Base-by-base conservation (phyloP, 2,888 invertebrate species). In the Cheilosia impressa region DNA sequence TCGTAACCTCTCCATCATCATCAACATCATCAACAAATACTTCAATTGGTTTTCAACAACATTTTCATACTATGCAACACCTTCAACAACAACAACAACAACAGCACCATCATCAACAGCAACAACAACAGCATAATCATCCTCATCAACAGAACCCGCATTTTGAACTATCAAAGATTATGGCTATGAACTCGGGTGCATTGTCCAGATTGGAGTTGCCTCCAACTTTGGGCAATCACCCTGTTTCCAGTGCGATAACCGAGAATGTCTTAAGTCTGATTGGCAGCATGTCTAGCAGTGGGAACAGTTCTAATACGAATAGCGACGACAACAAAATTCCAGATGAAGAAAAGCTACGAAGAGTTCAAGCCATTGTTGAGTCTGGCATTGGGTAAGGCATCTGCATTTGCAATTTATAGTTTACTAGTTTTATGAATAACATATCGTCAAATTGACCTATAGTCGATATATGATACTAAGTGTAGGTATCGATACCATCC, bases 301-400 rank as follows among this genome's bases (percentile, higher is more conserved):
- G 69, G 43, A 87, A 77, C 63, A 87, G 38, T 31, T 60, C 71
- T 10, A 78, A 81, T 31, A 81, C 60, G 43, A 57, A 87, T 13
- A 80, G 87, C 17, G 87, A 88, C 24, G 88, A 88, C 17, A 88
- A 89, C 10, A 88, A 89, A 53, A 84, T 87, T 72, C 89, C 90
- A 19, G 90, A 91, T 69, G 91, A 91, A 38, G 92, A 91, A 7
- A 91, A 91, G 82, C 88, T 92, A 87, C 88, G 89, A 19, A 90
- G 90, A 15, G 89, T 92, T 62, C 91, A 92, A 84, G 90, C 90
- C 58, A 90, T 92, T 58, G 91, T 92, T n/a, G 92, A 92, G 83
- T 87, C 90, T 43, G 91, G 91, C 24, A 88, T 92, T 52, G 90
- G 92, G 92, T 92, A 72, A 89, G 90, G 13, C 2, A 19, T 57